Conservation (phyloP, 35 echinoderm and acorn worm genomes). For the Anneissia japonica region DNA sequence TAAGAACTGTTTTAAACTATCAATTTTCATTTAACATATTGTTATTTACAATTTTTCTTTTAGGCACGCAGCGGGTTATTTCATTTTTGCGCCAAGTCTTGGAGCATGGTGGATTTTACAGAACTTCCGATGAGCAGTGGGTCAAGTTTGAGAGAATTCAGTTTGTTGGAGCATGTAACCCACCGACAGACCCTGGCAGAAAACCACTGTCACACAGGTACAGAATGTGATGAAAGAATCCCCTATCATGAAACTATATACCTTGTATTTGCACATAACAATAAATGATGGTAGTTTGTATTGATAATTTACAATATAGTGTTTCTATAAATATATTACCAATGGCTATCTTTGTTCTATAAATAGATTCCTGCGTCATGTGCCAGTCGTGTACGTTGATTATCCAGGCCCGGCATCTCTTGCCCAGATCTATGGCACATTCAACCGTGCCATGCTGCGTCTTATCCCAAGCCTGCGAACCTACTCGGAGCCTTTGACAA, state of each 20-base stretch:
- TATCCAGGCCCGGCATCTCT: conserved; percentile 81
- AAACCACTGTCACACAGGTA: conserved; percentile 98
- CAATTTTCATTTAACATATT: too few relatives aligned
- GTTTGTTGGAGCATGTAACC: conserved; percentile 99
- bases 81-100: conserved; percentile 96
- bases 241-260: neutral
- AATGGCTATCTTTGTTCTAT: neutral
- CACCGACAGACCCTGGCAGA: conserved; percentile 94
- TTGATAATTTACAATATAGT: neutral
- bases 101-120: conserved; percentile 97
- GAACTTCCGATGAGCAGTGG: conserved; percentile 82
- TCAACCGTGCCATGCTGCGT: conserved; percentile 78
- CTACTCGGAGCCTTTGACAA: conserved; percentile 87
- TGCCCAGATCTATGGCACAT: conserved; percentile 90
- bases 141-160: conserved; percentile 93
- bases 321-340: neutral
- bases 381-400: conserved; percentile 93
- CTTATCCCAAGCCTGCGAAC: conserved; percentile 76
- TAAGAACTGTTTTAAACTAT: too few relatives aligned
- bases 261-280: neutral
- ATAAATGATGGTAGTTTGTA: neutral
- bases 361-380: conserved; percentile 80
- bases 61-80: conserved; percentile 95
- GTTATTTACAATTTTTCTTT: neutral
- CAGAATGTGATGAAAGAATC: neutral